Base-by-base conservation (phyloP, 2,113 vertebrate species). In the Toxotes jaculatrix region DNA sequence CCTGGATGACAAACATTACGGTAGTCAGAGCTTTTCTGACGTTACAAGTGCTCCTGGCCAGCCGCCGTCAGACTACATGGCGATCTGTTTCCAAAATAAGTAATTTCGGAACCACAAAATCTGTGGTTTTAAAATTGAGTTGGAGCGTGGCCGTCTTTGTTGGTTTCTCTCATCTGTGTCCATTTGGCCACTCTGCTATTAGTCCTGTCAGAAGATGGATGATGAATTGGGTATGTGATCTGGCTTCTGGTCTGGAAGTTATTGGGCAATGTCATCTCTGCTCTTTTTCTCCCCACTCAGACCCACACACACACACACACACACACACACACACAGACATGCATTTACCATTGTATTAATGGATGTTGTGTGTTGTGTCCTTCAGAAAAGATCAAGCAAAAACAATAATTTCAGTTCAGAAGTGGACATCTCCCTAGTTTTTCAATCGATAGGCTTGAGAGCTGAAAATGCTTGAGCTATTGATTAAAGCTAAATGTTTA, bases 181-280 rank as follows among this genome's bases (percentile, higher is more conserved):
- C 87, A 81, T 90, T 88, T 92, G 91, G 77, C 75, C 66, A 23
- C 69, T 82, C 67, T 79, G 80, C 85, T 79, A 77, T 85, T 91
- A 80, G 55, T 53, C 63, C 81, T 79, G 82, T 82, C 80, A 68
- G 66, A 76, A 72, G 76, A 85, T 86, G 80, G 63, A 75, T 82
- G 84, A 88, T 87, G 78, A 82, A 89, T 85, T 63, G n/a, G 42
- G 4, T 72, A 32, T 86, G 89, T 85, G 82, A 91, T 92, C 59
- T 85, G 71, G 74, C 69, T 57, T 87, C 82, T 85, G 80, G 89
- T 88, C 88, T 92, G 88, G 87, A 93, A 90, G 89, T 93, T 93
- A 89, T 91, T 92, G 79, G 63, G 74, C 67, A 81, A 84, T 85
- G 68, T 85, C 59, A 74, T 73, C 68, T 84, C 56, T 60, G 66